Base-by-base conservation (phyloP, 2,113 vertebrate genomes). In the Actenoides lindsayi region DNA sequence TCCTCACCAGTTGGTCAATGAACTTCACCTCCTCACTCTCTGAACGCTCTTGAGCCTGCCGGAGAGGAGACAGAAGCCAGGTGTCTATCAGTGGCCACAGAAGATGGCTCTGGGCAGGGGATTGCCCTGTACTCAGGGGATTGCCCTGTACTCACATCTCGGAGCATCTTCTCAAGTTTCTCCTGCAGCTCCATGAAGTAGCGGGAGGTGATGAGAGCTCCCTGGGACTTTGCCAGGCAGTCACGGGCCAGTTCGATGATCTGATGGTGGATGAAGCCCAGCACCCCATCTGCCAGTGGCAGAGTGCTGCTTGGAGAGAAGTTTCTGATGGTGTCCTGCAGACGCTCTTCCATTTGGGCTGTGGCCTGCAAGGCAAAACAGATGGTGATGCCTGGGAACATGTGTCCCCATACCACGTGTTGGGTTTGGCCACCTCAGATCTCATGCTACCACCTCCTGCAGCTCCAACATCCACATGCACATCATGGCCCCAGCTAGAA, bases 241-340 rank as follows among this genome's bases (percentile, higher is more conserved):
- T 99, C 99, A 1, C 99, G 98, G 77, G 99, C 99, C 97, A 99
- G 97, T 97, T 99, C 99, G 0, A 99, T 97, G 97, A 99, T 98
- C 98, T 99, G 99, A 98, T 99, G 99, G 96, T 99, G 99, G 97
- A 99, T 99, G 98, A 99, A 99, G 89, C 99, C 99, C 98, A 99
- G 97, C 50, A 99, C 99, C 1, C 99, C 99, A 1, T 99, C 99
- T 1, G 99, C 99, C 94, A 99, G 97, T 0, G 98, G 99, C 97
- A 99, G 98, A 28, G 98, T 98, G 94, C 97, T 98, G 87, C 98
- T 98, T 0, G 98, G 98, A 9, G 98, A 98, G 95, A 97, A 99
- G 94, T 98, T 98, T 3, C 97, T 98, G 91, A 99, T 98, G 70
- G 99, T 98, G 71, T 99, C 99, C 77, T 98, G 98, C 97, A 99